Evolutionary conservation across 2,113 vertebrate species (phyloP), one percentile per base, ranked within the genome.

Genomic region (Protobothrops flavoviridis): DNA sequence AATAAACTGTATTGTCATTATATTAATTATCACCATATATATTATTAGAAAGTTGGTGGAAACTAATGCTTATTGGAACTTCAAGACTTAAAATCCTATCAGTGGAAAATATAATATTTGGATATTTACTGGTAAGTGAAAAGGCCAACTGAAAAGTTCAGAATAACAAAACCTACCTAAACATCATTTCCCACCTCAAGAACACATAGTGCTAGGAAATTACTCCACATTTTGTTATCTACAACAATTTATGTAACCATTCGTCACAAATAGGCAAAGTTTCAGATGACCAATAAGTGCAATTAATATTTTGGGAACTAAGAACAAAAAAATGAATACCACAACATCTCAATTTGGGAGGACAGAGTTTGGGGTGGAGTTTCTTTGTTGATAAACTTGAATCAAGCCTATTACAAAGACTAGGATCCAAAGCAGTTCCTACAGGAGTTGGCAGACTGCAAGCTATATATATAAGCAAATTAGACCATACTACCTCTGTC

Each of bases 401-500:
- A 45, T 6, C 11, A 26, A 90, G 12, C 7, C 89, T 90, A 48
- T 45, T 57, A 48, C 26, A 61, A 61, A 17, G 33, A 29, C 45
- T 59, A n/a, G 26, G 57, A 64, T 48, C 24, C 57, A 69, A 69
- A 10, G 15, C 43, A n/a, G 26, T 20, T 8, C 57, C 43, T 90
- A 69, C 26, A 64, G 17, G 8, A 69, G 4, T 2, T 21, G 33
- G 1, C 89, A 74, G 17, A 45, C 59, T 52, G 24, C 45, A 69
- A 90, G 26, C 26, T n/a, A 48, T 4, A 69, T 2, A 26, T 3
- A 26, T 9, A 64, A 29, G 3, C 29, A 81, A 48, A 91, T 15
- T 21, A 90, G 87, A 24, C 3, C 17, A 56, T 29, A 95, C 97
- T 97, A 99, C 99, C 99, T 99, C 99, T 98, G 98, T 99, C 99